A percentile compares a stretch with the other conserved stretches of the same genome.
phyloP scores from a whole-genome alignment of 1,140 invertebrate genomes.

The Drosophila erecta region DNA sequence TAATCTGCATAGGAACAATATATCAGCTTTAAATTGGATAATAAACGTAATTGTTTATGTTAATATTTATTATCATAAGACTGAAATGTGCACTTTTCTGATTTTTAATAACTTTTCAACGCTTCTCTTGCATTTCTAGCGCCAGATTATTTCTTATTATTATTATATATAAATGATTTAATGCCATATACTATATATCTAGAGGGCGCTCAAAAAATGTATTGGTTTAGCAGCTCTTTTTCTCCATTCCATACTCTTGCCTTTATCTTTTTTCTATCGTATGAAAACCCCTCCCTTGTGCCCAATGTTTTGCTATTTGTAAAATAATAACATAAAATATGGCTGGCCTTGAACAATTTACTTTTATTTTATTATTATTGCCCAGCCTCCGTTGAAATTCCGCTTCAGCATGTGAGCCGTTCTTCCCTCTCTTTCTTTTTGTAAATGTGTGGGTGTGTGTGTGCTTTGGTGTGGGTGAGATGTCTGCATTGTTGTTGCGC shows the following conservation, averaged over 20 bases:
- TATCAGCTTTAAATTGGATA: too few relatives aligned
- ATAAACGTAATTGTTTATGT: too few relatives aligned
- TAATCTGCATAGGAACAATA: too few relatives aligned
- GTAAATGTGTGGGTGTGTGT: constrained; percentile 13
- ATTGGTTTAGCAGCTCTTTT: background rate
- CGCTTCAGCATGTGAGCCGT: constrained; percentile 30
- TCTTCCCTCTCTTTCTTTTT: constrained; percentile 1
- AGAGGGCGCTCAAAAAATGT: too few relatives aligned
- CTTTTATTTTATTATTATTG: constrained; percentile 84
- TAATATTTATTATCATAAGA: too few relatives aligned
- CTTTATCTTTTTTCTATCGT: background rate
- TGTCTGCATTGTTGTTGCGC: constrained; percentile 70
- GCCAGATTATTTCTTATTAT: too few relatives aligned
- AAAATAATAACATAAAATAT: constrained; percentile 83
- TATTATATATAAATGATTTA: too few relatives aligned
- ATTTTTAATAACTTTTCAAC: too few relatives aligned
- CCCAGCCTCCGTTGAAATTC: constrained; percentile 56
- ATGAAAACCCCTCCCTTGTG: background rate
- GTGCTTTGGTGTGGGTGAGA: constrained; percentile 25
- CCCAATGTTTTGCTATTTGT: constrained; percentile 36
- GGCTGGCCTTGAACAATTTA: constrained; percentile 83
- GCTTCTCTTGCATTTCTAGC: too few relatives aligned
- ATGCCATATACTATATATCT: too few relatives aligned
- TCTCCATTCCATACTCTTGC: background rate
- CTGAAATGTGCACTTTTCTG: too few relatives aligned